A percentile compares a stretch with the other conserved stretches of the same genome.
Conservation (phyloP, 2,888 invertebrate genomes). For the Drosophila melanosoma region DNA sequence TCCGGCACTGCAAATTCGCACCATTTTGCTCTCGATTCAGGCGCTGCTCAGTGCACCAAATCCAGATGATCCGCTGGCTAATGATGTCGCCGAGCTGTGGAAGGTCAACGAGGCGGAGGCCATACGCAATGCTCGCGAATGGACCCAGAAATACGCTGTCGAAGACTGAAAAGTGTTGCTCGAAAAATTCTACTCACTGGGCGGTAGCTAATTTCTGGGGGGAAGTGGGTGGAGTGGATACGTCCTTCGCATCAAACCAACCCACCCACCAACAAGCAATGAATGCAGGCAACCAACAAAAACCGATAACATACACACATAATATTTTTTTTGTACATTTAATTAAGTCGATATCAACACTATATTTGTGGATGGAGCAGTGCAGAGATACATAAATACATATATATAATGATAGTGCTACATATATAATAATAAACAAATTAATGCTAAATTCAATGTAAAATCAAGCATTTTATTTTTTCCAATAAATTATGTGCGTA, state of each 20-base stretch:
- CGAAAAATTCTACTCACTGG: slow-evolving; percentile 13
- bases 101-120: slow-evolving; percentile 98
- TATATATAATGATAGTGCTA: slow-evolving; percentile 50
- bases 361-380: slow-evolving; percentile 23
- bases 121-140: slow-evolving; percentile 96
- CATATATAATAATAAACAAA: slow-evolving; percentile 44
- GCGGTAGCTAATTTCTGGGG: slow-evolving; percentile 13
- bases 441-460: slow-evolving; percentile 20
- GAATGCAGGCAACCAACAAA: slow-evolving; percentile 30
- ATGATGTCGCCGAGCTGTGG: slow-evolving; percentile 99
- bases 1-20: slow-evolving; percentile 98
- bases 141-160: slow-evolving; percentile 94
- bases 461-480: slow-evolving; percentile 7
- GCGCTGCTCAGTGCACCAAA: slow-evolving; percentile 98
- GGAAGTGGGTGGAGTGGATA: slow-evolving; percentile 4
- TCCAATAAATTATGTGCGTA: slow-evolving; percentile 20
- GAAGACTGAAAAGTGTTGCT: slow-evolving; percentile 47
- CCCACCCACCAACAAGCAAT: slow-evolving; percentile 16
- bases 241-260: slow-evolving; percentile 13
- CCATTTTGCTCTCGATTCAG: slow-evolving; percentile 98
- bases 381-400: slow-evolving; percentile 23
- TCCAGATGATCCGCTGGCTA: slow-evolving; percentile 98
- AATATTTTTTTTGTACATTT: slow-evolving; percentile 51
- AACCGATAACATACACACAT: slow-evolving; percentile 31
- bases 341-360: slow-evolving; percentile 47